phyloP scores from a whole-genome alignment of 2,113 vertebrate species.

The Aspidoscelis tigris region DNA sequence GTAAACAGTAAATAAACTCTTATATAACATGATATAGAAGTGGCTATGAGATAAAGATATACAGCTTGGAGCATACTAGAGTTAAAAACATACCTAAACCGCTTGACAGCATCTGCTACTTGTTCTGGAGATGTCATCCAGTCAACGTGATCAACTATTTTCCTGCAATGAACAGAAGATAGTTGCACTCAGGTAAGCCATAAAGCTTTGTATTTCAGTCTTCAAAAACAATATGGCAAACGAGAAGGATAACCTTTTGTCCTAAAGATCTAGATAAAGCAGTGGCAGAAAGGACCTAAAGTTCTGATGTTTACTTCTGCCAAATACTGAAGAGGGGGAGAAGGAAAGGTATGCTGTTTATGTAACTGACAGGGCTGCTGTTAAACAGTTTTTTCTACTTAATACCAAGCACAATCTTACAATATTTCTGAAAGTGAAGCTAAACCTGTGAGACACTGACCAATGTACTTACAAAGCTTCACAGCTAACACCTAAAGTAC shows the following conservation, averaged over 20 bases:
- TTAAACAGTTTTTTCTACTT: not conserved
- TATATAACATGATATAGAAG: not conserved
- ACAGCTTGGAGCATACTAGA: not conserved
- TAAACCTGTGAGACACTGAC: not conserved
- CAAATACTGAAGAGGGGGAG: not conserved
- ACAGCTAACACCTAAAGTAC: not conserved
- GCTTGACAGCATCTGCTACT: conserved; percentile 97
- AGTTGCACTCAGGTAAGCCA: not conserved
- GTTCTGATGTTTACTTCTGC: not conserved
- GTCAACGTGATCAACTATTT: conserved; percentile 98
- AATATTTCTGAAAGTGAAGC: not conserved
- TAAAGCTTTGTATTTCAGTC: not conserved
- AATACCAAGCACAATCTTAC: not conserved
- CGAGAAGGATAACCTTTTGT: not conserved
- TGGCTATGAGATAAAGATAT: not conserved
- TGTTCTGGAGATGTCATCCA: conserved; percentile 97
- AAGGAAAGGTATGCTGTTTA: not conserved
- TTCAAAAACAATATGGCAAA: not conserved
- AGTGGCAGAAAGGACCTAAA: not conserved
- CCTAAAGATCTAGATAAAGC: not conserved
- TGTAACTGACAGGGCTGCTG: not conserved
- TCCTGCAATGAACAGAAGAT: conserved; percentile 78
- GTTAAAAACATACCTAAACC: conserved; percentile 86
- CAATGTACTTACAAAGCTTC: not conserved
- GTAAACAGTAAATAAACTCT: not conserved